A percentile compares a stretch with the other conserved stretches of the same genome.
Evolutionary conservation across 2,797 vertebrate species (phyloP).

Genomic region (Acanthurus leucopareius): DNA sequence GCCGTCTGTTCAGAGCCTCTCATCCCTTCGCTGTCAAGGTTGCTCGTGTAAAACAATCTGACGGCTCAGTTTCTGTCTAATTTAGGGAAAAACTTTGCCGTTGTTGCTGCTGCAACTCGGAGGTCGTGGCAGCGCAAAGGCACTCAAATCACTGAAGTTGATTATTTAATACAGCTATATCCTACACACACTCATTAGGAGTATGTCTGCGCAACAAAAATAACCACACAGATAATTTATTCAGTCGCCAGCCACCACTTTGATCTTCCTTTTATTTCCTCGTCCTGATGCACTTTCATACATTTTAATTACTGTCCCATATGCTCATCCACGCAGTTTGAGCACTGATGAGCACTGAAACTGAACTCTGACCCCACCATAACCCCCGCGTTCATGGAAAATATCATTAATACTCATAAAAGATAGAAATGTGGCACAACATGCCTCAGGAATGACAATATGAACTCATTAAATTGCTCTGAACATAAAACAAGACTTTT

Average conservation of each 20-base stretch:
- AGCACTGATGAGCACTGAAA: conserved; percentile 24
- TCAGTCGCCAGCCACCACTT: conserved; percentile 61
- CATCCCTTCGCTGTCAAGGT: conserved; percentile 52
- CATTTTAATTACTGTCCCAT: conserved; percentile 66
- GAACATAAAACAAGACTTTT: not conserved
- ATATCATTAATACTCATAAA: conserved; percentile 19
- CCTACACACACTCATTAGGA: conserved; percentile 66
- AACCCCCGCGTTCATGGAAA: conserved; percentile 11
- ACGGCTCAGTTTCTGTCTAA: conserved; percentile 55
- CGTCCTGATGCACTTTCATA: conserved; percentile 53
- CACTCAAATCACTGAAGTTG: conserved; percentile 37
- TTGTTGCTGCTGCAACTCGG: not conserved
- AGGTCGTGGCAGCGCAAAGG: conserved; percentile 9
- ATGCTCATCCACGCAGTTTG: conserved; percentile 41
- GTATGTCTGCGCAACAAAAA: conserved; percentile 52
- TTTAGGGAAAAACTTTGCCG: conserved; percentile 40
- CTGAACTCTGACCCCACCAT: conserved; percentile 63
- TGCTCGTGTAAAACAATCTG: conserved; percentile 55
- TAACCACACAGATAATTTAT: conserved; percentile 62
- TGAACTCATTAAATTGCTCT: not conserved
- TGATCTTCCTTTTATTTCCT: conserved; percentile 70
- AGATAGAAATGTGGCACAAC: conserved; percentile 5
- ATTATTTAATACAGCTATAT: conserved; percentile 51
- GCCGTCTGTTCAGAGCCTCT: conserved; percentile 48
- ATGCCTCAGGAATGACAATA: not conserved